These are phyloP conservation scores for Ormia ochracea DNA, from an alignment of 2,888 invertebrate species.

Conservation along the genomic window DNA sequence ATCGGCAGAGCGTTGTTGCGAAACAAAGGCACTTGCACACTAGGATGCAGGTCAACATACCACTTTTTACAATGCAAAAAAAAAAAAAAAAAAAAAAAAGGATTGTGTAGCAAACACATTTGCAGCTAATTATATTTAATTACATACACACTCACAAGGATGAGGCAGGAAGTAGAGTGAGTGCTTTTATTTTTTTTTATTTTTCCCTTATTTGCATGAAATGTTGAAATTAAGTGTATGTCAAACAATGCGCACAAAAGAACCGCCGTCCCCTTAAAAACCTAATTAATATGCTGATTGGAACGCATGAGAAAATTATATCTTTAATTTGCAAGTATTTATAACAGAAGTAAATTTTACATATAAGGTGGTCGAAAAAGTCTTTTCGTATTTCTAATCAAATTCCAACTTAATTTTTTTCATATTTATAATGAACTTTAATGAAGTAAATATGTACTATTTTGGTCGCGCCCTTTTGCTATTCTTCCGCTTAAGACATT, in stretches of 20 bases:
- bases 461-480: no score
- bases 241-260: constrained; percentile 34
- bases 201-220: constrained; percentile 29
- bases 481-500: no score
- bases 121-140: constrained; percentile 11
- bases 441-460: no score
- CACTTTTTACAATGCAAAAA: no score
- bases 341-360: no score
- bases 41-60: constrained; percentile 13
- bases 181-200: constrained; percentile 17
- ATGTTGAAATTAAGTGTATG: constrained; percentile 40
- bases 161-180: neutral
- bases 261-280: neutral
- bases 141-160: neutral
- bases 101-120: constrained; percentile 14
- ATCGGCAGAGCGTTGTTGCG: constrained; percentile 53
- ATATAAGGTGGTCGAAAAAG: no score
- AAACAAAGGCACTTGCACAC: constrained; percentile 55
- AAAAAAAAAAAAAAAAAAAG: constrained; percentile 21
- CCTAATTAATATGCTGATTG: constrained; percentile 28
- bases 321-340: no score
- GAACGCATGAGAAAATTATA: neutral
- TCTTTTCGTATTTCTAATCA: no score
- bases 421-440: no score
- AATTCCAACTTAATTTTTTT: no score